Conservation (phyloP, 2,888 invertebrate species). For the Synergus itoensis region DNA sequence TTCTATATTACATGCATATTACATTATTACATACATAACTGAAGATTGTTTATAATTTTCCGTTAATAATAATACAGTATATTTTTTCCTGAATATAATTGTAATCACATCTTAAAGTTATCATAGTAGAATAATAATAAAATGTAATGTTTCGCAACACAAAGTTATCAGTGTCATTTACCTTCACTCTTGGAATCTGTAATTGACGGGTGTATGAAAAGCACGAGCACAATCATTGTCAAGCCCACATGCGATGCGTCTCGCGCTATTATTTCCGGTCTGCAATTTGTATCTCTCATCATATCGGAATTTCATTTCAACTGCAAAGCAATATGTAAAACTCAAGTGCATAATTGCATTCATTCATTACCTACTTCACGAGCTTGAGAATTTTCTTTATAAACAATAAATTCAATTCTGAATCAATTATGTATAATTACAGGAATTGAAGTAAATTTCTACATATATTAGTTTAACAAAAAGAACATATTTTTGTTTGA, state of each 20-base stretch:
- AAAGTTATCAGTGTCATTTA: constrained; percentile 10
- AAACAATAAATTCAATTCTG: neutral
- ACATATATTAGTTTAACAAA: neutral
- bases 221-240: constrained; percentile 13
- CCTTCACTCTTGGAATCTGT: neutral
- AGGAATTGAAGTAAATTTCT: neutral
- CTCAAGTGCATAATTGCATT: constrained; percentile 3
- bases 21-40: too few relatives aligned
- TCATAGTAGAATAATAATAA: neutral
- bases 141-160: neutral
- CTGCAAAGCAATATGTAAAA: constrained; percentile 3
- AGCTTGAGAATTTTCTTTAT: neutral
- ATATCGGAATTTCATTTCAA: constrained; percentile 34
- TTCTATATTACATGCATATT: too few relatives aligned
- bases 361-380: neutral
- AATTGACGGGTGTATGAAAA: neutral
- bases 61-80: too few relatives aligned
- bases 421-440: neutral
- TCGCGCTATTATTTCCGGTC: constrained; percentile 34
- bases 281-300: constrained; percentile 29
- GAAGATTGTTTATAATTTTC: too few relatives aligned
- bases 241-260: constrained; percentile 12
- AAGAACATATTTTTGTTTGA: neutral
- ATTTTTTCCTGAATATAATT: neutral
- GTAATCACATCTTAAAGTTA: neutral